phyloP scores from a whole-genome alignment of 2,797 vertebrate species.

The Xenentodon cancila region DNA sequence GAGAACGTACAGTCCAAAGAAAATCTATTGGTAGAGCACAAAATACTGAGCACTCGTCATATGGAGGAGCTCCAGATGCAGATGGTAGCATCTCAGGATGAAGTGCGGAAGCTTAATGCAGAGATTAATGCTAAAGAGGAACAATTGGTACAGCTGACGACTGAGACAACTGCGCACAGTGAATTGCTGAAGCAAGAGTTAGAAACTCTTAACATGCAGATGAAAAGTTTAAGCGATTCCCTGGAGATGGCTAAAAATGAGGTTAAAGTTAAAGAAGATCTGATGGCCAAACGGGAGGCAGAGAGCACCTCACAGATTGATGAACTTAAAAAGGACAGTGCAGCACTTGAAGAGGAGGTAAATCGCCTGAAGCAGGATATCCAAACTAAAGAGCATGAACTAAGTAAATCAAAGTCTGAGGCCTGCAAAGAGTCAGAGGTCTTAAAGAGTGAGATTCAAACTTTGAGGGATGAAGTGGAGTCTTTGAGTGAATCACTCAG shows the following conservation, averaged over 20 bases:
- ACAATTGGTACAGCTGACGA: conserved; percentile 30
- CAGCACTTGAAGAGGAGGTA: conserved; percentile 15
- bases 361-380: conserved; percentile 25
- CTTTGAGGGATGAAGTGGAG: conserved; percentile 39
- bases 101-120: conserved; percentile 38
- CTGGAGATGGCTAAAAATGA: conserved; percentile 40
- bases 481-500: conserved; percentile 38
- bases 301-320: conserved; percentile 36
- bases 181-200: conserved; percentile 37
- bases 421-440: conserved; percentile 34
- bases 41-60: conserved; percentile 13
- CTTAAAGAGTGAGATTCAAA: conserved; percentile 53
- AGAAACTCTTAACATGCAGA: conserved; percentile 24
- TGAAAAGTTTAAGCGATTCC: conserved; percentile 14
- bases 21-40: conserved; percentile 41
- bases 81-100: conserved; percentile 36
- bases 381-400: conserved; percentile 32
- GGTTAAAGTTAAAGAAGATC: conserved; percentile 41
- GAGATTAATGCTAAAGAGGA: conserved; percentile 48
- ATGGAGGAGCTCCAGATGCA: conserved; percentile 29
- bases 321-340: neutral
- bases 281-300: conserved; percentile 36
- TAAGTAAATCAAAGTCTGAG: conserved; percentile 20
- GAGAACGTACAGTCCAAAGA: conserved; percentile 49
- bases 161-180: conserved; percentile 18